These are phyloP conservation scores for Eulithis testata DNA, from an alignment of 2,888 invertebrate species.

Conservation along the genomic window DNA sequence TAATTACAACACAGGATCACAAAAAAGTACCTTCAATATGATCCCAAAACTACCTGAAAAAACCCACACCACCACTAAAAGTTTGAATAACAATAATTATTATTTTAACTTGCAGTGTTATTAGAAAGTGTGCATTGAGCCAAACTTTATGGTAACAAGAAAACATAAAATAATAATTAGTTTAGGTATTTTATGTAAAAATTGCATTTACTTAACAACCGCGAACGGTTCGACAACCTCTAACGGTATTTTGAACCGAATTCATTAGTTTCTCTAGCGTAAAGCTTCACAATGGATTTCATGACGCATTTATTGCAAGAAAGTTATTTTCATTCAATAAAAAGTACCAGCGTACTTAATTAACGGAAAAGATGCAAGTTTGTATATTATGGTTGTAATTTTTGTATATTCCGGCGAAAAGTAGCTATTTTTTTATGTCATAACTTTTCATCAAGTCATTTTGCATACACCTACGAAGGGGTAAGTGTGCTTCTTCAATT, in stretches of 20 bases:
- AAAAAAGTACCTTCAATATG: too few species aligned
- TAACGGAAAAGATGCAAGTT: too few species aligned
- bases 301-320: not conserved
- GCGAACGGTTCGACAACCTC: conserved; percentile 67
- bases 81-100: not conserved
- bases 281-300: conserved; percentile 36
- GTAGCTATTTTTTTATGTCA: too few species aligned
- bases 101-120: conserved; percentile 17
- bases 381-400: too few species aligned
- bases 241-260: conserved; percentile 76
- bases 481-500: too few species aligned
- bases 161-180: conserved; percentile 43
- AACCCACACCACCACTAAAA: not conserved
- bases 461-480: too few species aligned
- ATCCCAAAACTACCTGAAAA: too few species aligned
- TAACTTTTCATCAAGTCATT: too few species aligned
- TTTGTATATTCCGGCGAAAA: too few species aligned
- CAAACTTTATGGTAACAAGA: conserved; percentile 41
- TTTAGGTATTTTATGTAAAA: conserved; percentile 49
- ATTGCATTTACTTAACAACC: conserved; percentile 58
- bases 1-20: too few species aligned
- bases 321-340: not conserved
- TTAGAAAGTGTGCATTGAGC: conserved; percentile 35
- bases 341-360: not conserved
- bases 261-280: conserved; percentile 57